Evolutionary conservation across 2,113 vertebrate genomes (phyloP), one percentile per base, ranked within the genome.

Genomic region (Mesocricetus auratus): DNA sequence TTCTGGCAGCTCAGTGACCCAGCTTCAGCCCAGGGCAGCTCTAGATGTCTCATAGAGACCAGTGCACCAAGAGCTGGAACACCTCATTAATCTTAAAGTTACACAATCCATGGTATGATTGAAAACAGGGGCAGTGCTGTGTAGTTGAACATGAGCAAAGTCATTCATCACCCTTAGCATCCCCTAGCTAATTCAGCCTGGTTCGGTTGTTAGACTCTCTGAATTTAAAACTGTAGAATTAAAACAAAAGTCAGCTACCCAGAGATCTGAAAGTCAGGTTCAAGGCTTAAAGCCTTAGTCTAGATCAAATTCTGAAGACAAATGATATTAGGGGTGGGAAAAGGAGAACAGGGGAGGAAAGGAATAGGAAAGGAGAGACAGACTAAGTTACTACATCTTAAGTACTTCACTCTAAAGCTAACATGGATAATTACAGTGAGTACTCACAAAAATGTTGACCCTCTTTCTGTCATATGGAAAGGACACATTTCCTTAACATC

Each of bases 121-220:
- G 79, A 90, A 87, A 94, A 88, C 31, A 4, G n/a, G 62, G 26
- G 7, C 77, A 24, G 39, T 5, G 7, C 19, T 71, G 12, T 31
- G n/a, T 24, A 53, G 77, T 69, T 69, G 75, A 90, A 92, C 42
- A 19, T 7, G 5, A 60, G 50, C 83, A 50, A 17, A 4, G 86
- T 36, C 91, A 92, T 97, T 85, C 83, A 89, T 94, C 97, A 93
- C 88, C 62, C 39, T 42, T 87, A 31, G 64, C 53, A 66, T 82
- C 74, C 29, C 73, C 3, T 24, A 58, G 89, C 85, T 62, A 56
- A 58, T 5, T 22, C n/a, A 45, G 58, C 86, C 94, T 45, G 39
- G 62, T 39, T 91, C 33, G 16, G 92, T 64, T 91, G 90, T 75
- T 73, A 78, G 73, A 58, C 26, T 69, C 77, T 45, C 90, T 73